Base-by-base conservation (phyloP, 2,888 invertebrate genomes). In the Drosophila mimica region DNA sequence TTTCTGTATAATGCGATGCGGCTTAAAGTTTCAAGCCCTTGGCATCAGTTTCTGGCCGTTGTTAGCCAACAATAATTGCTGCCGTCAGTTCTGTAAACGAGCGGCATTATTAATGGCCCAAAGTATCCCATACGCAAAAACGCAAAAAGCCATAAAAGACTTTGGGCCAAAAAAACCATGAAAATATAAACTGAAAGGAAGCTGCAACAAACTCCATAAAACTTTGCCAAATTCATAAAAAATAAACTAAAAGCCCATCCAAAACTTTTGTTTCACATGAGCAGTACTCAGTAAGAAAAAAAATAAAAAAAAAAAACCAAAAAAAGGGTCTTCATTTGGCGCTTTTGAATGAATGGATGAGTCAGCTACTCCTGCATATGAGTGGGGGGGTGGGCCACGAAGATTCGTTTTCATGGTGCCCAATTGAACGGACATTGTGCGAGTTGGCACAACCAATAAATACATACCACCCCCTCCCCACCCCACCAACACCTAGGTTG, bases 181-280 rank as follows among this genome's bases (percentile, higher is more conserved):
- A 25, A 43, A 56, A 43, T 58, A 51, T 43, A 62, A 49, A 33
- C 48, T 54, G 17, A 61, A 81, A 49, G 36, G 28, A 51, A 72
- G 56, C 58, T 77, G 81, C 60, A 56, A 76, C 69, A 87, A 81
- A 88, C 74, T 75, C 57, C 60, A 81, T 70, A 71, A 83, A 87
- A 87, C 78, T 87, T 87, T 74, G 64, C n/a, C 30, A 48, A 61
- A 81, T 80, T 83, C 69, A 75, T 64, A 60, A 38, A 69, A 57
- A 33, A 56, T 25, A 17, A 43, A 48, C 30, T 57, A 40, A 31
- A 52, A 66, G 53, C 9, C 20, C 60, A 69, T 52, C n/a, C 20
- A 61, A 80, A 79, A 74, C 67, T 83, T 83, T 86, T 86, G 68
- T 69, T 81, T 77, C 88, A 70, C 61, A 72, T 68, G 77, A 72